Conservation (phyloP, 2,888 invertebrate species). For the Tanypteryx hageni region DNA sequence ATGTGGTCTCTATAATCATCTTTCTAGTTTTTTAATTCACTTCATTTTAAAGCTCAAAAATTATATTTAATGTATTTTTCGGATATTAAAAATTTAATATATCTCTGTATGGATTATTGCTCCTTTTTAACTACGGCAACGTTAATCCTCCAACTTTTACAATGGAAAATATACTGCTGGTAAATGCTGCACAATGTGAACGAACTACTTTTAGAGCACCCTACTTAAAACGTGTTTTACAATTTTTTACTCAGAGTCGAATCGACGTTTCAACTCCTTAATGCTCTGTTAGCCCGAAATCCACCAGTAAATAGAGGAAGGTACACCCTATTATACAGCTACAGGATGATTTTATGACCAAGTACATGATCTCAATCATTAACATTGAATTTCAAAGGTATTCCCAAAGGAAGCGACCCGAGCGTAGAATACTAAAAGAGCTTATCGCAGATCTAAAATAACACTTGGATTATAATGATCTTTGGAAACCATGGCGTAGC, state of each 20-base stretch:
- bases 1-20: too few species aligned
- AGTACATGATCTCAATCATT: background rate
- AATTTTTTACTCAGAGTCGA: too few species aligned
- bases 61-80: too few species aligned
- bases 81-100: too few species aligned
- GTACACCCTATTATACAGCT: background rate
- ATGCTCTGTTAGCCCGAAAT: background rate
- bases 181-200: too few species aligned
- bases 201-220: too few species aligned
- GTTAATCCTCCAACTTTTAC: background rate
- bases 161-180: too few species aligned
- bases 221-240: too few species aligned
- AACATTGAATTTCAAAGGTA: background rate
- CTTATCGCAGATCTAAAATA: constrained; percentile 46
- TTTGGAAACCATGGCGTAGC: background rate
- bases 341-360: background rate
- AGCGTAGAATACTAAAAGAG: background rate
- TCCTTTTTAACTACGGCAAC: background rate
- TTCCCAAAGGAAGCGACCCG: background rate
- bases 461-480: constrained; percentile 36
- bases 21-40: too few species aligned
- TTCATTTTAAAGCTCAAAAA: too few species aligned
- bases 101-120: too few species aligned
- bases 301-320: background rate
- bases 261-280: background rate